Base-by-base conservation (phyloP, 2,797 vertebrate genomes). In the Cuniculus paca region DNA sequence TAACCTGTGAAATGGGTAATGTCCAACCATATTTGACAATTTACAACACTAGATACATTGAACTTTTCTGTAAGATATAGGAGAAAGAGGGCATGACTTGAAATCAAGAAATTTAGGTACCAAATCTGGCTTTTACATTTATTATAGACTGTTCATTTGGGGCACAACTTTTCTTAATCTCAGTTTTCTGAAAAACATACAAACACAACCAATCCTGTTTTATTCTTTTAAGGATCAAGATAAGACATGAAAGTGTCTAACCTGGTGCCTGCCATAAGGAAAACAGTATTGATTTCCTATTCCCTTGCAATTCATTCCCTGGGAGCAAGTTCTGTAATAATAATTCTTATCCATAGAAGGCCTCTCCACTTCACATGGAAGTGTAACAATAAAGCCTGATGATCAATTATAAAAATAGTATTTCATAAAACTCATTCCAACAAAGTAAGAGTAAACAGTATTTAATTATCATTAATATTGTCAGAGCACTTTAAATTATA, bases 361-460 rank as follows among this genome's bases (percentile, higher is more conserved):
- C 16, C 31, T 92, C 75, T 78, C 31, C 52, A 81, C 81, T 65
- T 80, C 54, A 39, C 52, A 31, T 19, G n/a, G 22, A 85, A 86
- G 34, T 65, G 70, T 20, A 91, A 68, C 50, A 91, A 84, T 28
- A 81, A 70, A 92, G 45, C 4, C 50, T 42, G n/a, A 81, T 68
- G 31, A 80, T 68, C 36, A 91, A 82, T 61, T 88, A 63, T 16
- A 95, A 94, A 61, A 81, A 79, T 3, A 82, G 12, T 42, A 31
- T 70, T 74, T 94, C 90, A 78, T 24, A 50, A 86, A 91, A 81
- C 9, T 95, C 74, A 96, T 48, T 95, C 95, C 39, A 94, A 95
- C 70, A 68, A 94, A 70, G 11, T 63, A 91, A 87, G 80, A 84
- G 39, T 36, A 90, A 95, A 93, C 11, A 78, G 82, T 95, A 95